These are phyloP conservation scores for Nycteola revayana DNA, from an alignment of 2,888 invertebrate genomes.

Conservation along the genomic window DNA sequence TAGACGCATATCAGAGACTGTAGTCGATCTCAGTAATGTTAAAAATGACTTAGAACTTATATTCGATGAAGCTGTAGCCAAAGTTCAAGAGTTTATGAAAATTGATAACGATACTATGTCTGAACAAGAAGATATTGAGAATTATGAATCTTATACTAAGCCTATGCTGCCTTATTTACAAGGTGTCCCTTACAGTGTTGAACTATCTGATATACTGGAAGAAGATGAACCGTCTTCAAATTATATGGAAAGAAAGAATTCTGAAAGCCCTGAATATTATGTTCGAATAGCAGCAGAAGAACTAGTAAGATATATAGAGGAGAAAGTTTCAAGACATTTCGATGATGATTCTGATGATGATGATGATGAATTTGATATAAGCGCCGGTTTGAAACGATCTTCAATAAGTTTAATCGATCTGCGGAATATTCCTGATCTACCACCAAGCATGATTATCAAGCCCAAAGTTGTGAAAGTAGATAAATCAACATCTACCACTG, in stretches of 20 bases:
- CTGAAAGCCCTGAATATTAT: conserved; percentile 48
- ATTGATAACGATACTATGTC: conserved; percentile 64
- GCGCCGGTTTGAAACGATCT: conserved; percentile 50
- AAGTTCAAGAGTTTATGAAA: conserved; percentile 48
- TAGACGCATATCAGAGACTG: conserved; percentile 68
- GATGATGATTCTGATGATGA: conserved; percentile 52
- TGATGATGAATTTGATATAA: conserved; percentile 65
- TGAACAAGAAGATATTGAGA: conserved; percentile 68
- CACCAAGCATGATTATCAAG: conserved; percentile 67
- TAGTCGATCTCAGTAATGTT: conserved; percentile 63
- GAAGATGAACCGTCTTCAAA: conserved; percentile 70
- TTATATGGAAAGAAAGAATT: conserved; percentile 42
- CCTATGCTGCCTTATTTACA: conserved; percentile 53
- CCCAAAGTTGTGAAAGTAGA: conserved; percentile 65
- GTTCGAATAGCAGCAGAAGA: conserved; percentile 58
- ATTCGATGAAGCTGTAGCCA: conserved; percentile 57
- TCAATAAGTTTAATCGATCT: conserved; percentile 72
- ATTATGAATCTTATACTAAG: conserved; percentile 67
- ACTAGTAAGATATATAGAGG: conserved; percentile 58
- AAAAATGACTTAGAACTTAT: conserved; percentile 69
- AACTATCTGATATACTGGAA: conserved; percentile 71
- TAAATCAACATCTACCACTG: conserved; percentile 71
- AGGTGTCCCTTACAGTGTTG: conserved; percentile 63
- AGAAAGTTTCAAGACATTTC: conserved; percentile 51
- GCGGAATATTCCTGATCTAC: conserved; percentile 69